Evolutionary conservation across 2,797 vertebrate genomes (phyloP).

Genomic region (Podarcis siculus): DNA sequence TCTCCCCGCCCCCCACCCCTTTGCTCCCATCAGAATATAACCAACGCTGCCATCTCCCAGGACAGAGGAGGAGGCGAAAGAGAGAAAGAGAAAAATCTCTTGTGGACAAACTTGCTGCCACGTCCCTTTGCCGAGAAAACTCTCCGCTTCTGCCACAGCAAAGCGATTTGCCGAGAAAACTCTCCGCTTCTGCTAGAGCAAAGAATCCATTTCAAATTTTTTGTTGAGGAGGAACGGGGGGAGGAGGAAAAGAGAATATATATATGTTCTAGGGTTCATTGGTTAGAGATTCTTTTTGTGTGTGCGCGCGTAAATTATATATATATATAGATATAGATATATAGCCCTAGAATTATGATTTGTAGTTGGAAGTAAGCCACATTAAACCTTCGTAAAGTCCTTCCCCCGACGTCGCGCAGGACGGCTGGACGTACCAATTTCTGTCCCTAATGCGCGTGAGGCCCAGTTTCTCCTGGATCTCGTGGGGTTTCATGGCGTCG

Average conservation of each 20-base stretch:
- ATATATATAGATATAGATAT: background rate
- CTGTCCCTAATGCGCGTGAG: constrained; percentile 67
- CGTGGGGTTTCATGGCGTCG: constrained; percentile 68
- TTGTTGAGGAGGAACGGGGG: background rate
- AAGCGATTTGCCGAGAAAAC: background rate
- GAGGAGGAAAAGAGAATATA: background rate
- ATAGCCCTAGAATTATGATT: constrained; percentile 52
- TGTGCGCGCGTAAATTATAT: background rate
- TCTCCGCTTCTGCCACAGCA: background rate
- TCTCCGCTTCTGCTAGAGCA: background rate
- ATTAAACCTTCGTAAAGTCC: constrained; percentile 69
- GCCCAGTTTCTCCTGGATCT: constrained; percentile 69
- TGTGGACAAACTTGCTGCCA: too few relatives aligned
- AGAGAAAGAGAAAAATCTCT: too few relatives aligned
- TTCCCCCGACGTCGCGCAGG: constrained; percentile 66
- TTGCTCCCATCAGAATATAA: background rate
- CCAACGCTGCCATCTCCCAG: background rate
- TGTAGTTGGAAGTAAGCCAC: constrained; percentile 71
- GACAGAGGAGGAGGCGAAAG: background rate
- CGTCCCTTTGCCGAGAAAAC: too few relatives aligned
- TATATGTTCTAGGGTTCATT: constrained; percentile 6
- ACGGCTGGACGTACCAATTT: constrained; percentile 71
- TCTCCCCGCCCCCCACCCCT: background rate
- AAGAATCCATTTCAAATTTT: background rate
- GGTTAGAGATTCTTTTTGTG: constrained; percentile 13